Percentiles rank a stretch among this genome's conserved stretches.
Evolutionary conservation across 2,888 invertebrate genomes (phyloP).

Genomic region (Platycnemis pennipes): DNA sequence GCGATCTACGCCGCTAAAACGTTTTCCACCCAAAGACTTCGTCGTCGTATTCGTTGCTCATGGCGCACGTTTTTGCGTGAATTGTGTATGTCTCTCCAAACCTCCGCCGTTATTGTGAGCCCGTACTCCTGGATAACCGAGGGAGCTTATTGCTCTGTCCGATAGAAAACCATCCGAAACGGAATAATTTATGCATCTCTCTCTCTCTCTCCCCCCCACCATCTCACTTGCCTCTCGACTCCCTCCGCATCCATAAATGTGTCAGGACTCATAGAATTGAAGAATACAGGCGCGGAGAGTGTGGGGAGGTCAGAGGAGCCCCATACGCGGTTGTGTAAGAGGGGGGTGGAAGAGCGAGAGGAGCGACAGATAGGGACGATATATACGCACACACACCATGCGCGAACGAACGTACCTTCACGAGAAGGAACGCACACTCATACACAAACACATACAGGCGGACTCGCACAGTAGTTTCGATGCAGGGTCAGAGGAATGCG

Average conservation of each 20-base stretch:
- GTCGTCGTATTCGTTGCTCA: constrained; percentile 9
- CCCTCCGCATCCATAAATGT: constrained; percentile 63
- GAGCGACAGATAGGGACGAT: background rate
- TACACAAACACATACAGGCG: background rate
- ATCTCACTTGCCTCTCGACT: constrained; percentile 54
- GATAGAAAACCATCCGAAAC: constrained; percentile 67
- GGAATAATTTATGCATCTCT: constrained; percentile 58
- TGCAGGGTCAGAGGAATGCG: constrained; percentile 15
- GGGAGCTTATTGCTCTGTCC: constrained; percentile 56
- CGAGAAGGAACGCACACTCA: background rate
- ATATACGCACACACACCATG: background rate
- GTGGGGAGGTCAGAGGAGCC: background rate
- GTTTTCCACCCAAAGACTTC: background rate
- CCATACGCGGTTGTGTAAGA: background rate
- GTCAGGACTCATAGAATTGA: constrained; percentile 61
- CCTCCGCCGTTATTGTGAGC: background rate
- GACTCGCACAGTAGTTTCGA: constrained; percentile 17
- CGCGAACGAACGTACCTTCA: background rate
- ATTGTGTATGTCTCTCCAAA: background rate
- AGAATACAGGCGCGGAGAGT: constrained; percentile 50
- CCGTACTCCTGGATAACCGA: constrained; percentile 23
- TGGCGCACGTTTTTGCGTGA: constrained; percentile 19
- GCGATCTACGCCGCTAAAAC: background rate
- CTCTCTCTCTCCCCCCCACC: background rate
- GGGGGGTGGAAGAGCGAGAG: background rate